phyloP scores from a whole-genome alignment of 2,797 vertebrate genomes.

The Orientallactaga sibirica region DNA sequence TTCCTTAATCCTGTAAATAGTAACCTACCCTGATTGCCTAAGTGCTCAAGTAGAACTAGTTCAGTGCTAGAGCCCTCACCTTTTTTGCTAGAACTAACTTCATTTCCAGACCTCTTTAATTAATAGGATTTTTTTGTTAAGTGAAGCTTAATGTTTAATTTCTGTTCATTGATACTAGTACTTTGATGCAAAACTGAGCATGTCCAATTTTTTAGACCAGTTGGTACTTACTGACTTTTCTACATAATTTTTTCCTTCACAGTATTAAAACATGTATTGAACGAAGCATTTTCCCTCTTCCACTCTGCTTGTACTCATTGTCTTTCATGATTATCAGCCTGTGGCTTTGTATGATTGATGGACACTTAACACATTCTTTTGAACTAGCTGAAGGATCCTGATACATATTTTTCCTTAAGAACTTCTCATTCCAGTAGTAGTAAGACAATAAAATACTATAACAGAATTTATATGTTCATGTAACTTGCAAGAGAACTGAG shows the following conservation, averaged over 20 bases:
- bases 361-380: constrained; percentile 4
- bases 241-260: not conserved
- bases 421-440: not conserved
- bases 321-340: not conserved
- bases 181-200: constrained; percentile 33
- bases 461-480: not conserved
- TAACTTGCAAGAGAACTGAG: constrained; percentile 30
- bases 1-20: constrained; percentile 5
- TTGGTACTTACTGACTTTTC: constrained; percentile 5
- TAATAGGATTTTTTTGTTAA: constrained; percentile 54
- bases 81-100: not conserved
- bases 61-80: not conserved
- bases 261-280: not conserved
- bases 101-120: constrained; percentile 45
- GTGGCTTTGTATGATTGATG: constrained; percentile 3
- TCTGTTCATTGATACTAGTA: constrained; percentile 47
- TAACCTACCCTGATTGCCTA: not conserved
- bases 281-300: not conserved
- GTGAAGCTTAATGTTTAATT: constrained; percentile 38
- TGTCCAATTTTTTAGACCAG: constrained; percentile 26
- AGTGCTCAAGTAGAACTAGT: not conserved
- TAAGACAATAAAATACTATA: constrained; percentile 55
- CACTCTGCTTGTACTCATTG: not conserved
- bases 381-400: not conserved
- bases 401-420: constrained; percentile 16